Evolutionary conservation across 2,113 vertebrate species (phyloP), one percentile per base, ranked within the genome.

Genomic region (Hystrix cristata): DNA sequence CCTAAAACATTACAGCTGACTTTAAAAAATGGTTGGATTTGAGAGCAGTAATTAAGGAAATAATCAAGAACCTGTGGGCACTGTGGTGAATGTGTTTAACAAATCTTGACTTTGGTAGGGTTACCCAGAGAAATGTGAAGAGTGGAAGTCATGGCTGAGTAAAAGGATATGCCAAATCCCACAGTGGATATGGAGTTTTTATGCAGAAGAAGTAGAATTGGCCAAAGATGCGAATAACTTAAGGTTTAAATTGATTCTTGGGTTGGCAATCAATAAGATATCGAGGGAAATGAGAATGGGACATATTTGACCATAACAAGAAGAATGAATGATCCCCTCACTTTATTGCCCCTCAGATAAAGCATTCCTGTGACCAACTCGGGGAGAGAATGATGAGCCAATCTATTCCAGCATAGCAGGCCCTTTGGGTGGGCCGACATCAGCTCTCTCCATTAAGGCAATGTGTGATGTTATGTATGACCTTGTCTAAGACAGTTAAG

Each of bases 21-120:
- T 93, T 96, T 95, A 51, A 93, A 96, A 96, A 69, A 96, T 87
- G 64, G 60, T 59, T 96, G 85, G 95, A 46, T 91, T 90, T 87
- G 62, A 96, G 80, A 84, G 25, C 14, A 74, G 55, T 69, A 43
- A 78, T 96, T 97, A 97, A 95, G 57, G 62, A 86, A 81, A 72
- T 51, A 94, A 38, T 80, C 31, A 59, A 90, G 62, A 94, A 57
- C 38, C 7, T 13, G 7, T 13, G 8, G 62, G 16, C 18, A 57
- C 46, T 0, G 0, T 76, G 46, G 65, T 59, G 4, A 60, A 69
- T 18, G 38, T 81, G 43, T 76, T 91, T 80, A 83, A 88, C 79
- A 94, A 67, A 86, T 71, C 25, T 60, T 80, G 79, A 38, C 38
- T 12, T 27, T 79, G 76, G 57, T 85, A 72, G 74, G 64, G 59